Evolutionary conservation across 2,113 vertebrate genomes (phyloP), one percentile per base, ranked within the genome.

Genomic region (Coryphaenoides rupestris): DNA sequence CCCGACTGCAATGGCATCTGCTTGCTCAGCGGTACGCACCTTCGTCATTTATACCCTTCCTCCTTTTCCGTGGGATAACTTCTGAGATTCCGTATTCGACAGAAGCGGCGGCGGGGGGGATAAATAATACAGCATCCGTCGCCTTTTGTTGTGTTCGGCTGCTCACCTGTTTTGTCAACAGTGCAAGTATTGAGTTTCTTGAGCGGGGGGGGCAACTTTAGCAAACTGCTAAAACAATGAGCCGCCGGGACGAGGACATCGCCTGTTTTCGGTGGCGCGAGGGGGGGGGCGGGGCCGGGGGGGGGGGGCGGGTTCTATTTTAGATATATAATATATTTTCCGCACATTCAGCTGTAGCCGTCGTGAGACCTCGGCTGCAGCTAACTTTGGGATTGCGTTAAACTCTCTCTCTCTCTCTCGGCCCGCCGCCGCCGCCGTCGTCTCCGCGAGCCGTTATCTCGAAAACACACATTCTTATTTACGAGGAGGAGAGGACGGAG

Each of bases 1-100:
- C 73, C 73, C 63, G 10, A 58, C 72, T 83, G 85, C 83, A 82
- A n/a, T 79, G 60, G 63, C 78, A 84, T 90, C 84, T 86, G 86
- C 87, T 88, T 86, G 88, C 83, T 84, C 82, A 86, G 86, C 88
- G 81, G 63, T 56, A 74, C 76, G n/a, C n/a, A n/a, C n/a, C n/a
- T n/a, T n/a, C n/a, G 86, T 79, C 69, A 62, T 77, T 85, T 49
- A 16, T 78, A 84, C 10, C 28, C 28, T 86, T 83, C 65, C 77
- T 80, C n/a, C n/a, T n/a, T n/a, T n/a, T n/a, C n/a, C n/a, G n/a
- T 83, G 74, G 76, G 81, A 80, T 68, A 81, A 75, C 78, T 80
- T 86, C 68, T 33, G 75, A 75, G 74, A 83, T 87, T 79, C 76
- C 78, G 76, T 54, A 17, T 71, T 83, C 79, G 76, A 86, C 85